Evolutionary conservation across 2,888 invertebrate species (phyloP).

Genomic region (Clitarchus hookeri): DNA sequence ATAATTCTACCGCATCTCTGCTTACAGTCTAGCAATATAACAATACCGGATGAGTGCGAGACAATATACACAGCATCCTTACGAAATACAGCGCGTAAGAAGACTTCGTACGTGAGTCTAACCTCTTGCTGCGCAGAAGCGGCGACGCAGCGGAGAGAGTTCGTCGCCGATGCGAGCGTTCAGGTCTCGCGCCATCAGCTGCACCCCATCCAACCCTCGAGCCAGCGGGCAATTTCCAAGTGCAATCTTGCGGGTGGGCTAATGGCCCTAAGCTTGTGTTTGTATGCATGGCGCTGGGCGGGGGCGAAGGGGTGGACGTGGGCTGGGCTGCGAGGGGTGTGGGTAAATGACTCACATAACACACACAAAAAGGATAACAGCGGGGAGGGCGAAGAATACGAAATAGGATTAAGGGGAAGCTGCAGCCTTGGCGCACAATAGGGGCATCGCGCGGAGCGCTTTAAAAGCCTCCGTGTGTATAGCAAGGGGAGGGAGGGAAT

Average conservation of each 20-base stretch:
- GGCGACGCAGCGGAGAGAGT: not conserved
- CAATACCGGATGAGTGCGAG: no score
- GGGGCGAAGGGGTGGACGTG: conserved; percentile 26
- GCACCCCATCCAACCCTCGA: not conserved
- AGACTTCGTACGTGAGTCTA: no score
- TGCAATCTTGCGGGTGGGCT: conserved; percentile 41
- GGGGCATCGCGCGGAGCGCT: not conserved
- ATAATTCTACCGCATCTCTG: no score
- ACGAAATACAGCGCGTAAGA: no score
- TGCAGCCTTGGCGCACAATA: conserved; percentile 5
- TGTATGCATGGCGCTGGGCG: conserved; percentile 39
- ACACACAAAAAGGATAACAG: conserved; percentile 36
- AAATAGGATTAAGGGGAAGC: conserved; percentile 41
- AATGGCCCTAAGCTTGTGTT: conserved; percentile 40
- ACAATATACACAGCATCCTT: no score
- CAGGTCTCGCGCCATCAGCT: conserved; percentile 2
- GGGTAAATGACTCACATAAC: conserved; percentile 40
- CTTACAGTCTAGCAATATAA: no score
- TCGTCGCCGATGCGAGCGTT: not conserved
- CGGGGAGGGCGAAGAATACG: conserved; percentile 32
- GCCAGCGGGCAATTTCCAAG: conserved; percentile 35
- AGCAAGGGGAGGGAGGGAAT: not conserved
- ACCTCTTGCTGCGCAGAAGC: not conserved
- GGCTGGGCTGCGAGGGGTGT: conserved; percentile 31
- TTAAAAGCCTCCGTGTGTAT: not conserved